Evolutionary conservation across 2,797 vertebrate species (phyloP).

Genomic region (Anisognathus igniventris): DNA sequence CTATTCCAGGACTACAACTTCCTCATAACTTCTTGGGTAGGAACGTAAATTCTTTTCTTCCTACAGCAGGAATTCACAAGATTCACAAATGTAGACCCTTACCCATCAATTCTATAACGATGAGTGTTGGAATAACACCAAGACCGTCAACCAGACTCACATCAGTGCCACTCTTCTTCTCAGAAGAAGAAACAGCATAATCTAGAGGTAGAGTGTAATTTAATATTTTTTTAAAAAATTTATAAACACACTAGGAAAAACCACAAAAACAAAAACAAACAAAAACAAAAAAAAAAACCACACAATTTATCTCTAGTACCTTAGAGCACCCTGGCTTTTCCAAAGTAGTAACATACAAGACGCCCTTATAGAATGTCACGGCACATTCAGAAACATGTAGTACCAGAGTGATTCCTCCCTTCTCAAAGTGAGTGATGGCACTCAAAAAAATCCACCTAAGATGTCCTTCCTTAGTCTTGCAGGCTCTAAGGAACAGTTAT

Average conservation of each 20-base stretch:
- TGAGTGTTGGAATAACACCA: neutral
- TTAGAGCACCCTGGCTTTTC: neutral
- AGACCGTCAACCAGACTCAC: neutral
- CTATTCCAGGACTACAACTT: neutral
- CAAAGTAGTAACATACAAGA: neutral
- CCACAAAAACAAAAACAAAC: neutral
- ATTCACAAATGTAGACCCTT: neutral
- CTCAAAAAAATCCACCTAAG: neutral
- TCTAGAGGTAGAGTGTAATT: neutral
- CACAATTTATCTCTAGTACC: neutral
- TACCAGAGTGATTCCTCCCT: neutral
- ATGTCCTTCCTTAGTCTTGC: neutral
- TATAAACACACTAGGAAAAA: neutral
- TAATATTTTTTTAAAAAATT: neutral
- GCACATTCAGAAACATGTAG: neutral
- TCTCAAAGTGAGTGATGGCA: neutral
- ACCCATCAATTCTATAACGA: neutral
- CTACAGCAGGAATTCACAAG: neutral
- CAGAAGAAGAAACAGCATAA: neutral
- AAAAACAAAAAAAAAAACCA: rapidly evolving
- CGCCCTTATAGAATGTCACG: neutral
- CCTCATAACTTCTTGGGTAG: neutral
- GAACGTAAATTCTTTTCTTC: neutral
- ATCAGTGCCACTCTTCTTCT: neutral
- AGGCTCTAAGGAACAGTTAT: neutral